Evolutionary conservation across 2,113 vertebrate species (phyloP), one percentile per base, ranked within the genome.

Genomic region (Halcyon malimbica): DNA sequence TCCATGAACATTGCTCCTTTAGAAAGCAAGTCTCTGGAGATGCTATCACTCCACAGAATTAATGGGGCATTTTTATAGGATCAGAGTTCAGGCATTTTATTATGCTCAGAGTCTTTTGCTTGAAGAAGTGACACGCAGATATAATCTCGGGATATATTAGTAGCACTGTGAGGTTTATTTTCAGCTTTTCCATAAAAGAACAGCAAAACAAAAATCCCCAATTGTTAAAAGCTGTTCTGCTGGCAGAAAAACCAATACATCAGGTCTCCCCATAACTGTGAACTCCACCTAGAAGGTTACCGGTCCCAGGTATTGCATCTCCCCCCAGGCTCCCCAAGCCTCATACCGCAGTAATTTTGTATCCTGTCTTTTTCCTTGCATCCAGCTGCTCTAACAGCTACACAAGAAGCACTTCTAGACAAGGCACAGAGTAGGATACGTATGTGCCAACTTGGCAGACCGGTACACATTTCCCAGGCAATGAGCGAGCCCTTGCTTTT

Each of bases 101-200:
- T 89, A 59, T 13, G 16, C 33, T 77, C 57, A 70, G 56, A 74
- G 63, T n/a, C 50, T 81, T 95, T 35, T 84, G 41, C 59, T 84
- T 84, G 41, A 92, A 96, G 69, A 93, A 96, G 89, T 10, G 3
- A 41, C 51, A 60, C 8, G 46, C n/a, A 94, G 86, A 84, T 90
- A 94, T 2, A 1, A 96, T 94, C 69, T 93, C 73, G 90, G 64
- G 60, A 87, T 81, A 37, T 57, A 73, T 65, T 88, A 81, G 76
- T 33, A 90, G 81, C 79, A 95, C 77, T 50, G 23, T 3, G 19
- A 69, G 44, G 41, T 92, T 96, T 97, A 93, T 96, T 97, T 90
- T 94, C 92, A 93, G 83, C 51, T 48, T 83, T 92, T 53, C 64
- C 57, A 78, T 60, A 51, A 86, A 85, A 91, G 41, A 84, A 26